These are phyloP conservation scores for Bugulina stolonifera DNA, from an alignment of 2,888 invertebrate genomes.

Conservation along the genomic window DNA sequence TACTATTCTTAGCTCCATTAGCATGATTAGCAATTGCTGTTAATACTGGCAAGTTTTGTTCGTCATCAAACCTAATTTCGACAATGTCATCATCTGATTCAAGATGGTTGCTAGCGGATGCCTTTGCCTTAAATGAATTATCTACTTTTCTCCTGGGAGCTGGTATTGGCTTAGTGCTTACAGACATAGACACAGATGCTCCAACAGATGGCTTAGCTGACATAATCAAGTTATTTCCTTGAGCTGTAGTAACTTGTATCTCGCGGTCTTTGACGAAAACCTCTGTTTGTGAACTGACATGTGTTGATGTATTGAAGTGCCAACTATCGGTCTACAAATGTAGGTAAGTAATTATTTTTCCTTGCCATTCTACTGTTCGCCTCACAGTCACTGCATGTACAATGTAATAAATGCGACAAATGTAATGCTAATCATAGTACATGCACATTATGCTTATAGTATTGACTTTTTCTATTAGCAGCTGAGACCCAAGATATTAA, in stretches of 20 bases:
- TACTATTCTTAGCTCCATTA: background rate
- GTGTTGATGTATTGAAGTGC: background rate
- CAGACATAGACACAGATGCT: no score
- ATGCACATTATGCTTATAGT: no score
- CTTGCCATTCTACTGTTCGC: no score
- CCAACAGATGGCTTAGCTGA: background rate
- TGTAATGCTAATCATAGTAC: no score
- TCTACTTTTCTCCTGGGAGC: slow-evolving; percentile 25
- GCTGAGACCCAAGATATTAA: no score
- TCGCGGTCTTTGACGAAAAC: background rate
- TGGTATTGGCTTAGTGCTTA: slow-evolving; percentile 19
- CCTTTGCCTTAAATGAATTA: slow-evolving; percentile 19
- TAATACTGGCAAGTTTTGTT: background rate
- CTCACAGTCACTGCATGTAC: no score
- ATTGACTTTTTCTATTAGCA: no score
- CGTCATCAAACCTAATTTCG: slow-evolving; percentile 26
- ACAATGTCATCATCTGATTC: slow-evolving; percentile 19
- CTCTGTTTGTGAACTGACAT: background rate
- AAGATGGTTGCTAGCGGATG: background rate
- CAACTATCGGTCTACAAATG: background rate
- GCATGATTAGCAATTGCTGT: background rate
- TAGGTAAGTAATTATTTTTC: no score
- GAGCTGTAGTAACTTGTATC: background rate
- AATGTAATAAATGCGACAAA: no score
- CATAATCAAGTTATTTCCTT: background rate